These are phyloP conservation scores for Meliscaeva auricollis DNA, from an alignment of 2,888 invertebrate genomes.

Conservation along the genomic window DNA sequence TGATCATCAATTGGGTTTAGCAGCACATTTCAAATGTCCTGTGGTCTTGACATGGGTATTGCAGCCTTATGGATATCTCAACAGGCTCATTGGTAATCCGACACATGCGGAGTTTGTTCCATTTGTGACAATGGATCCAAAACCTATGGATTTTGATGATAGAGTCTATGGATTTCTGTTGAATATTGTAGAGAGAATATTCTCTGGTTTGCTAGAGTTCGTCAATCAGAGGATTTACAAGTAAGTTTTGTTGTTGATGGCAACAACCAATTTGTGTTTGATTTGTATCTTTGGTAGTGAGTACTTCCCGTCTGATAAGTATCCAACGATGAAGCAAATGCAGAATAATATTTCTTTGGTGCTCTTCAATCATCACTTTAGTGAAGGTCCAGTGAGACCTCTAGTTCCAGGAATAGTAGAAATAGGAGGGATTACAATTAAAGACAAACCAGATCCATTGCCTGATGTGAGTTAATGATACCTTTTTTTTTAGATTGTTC, in stretches of 20 bases:
- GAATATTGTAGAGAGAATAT: not conserved
- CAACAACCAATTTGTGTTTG: not conserved
- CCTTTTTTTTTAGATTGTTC: no score
- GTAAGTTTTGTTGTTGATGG: not conserved
- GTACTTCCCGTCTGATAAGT: slow-evolving; percentile 72
- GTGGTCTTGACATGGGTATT: no score
- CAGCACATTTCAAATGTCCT: no score
- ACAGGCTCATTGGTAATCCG: slow-evolving; percentile 77
- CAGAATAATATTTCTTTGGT: slow-evolving; percentile 76
- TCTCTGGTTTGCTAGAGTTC: not conserved
- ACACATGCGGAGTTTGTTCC: slow-evolving; percentile 67
- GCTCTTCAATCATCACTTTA: slow-evolving; percentile 76
- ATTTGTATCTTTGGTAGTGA: slow-evolving; percentile 10
- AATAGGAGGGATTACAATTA: slow-evolving; percentile 78
- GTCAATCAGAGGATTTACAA: not conserved
- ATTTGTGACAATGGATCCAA: slow-evolving; percentile 7
- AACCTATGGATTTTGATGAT: not conserved
- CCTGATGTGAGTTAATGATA: slow-evolving; percentile 66
- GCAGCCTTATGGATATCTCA: slow-evolving; percentile 52
- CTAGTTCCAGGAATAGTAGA: slow-evolving; percentile 77
- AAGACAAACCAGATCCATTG: slow-evolving; percentile 72
- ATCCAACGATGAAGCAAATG: slow-evolving; percentile 70
- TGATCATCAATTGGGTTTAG: no score
- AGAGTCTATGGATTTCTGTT: not conserved
- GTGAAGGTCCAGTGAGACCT: slow-evolving; percentile 74